Evolutionary conservation across 1,140 invertebrate genomes (phyloP).

Genomic region (Camponotus pennsylvanicus): DNA sequence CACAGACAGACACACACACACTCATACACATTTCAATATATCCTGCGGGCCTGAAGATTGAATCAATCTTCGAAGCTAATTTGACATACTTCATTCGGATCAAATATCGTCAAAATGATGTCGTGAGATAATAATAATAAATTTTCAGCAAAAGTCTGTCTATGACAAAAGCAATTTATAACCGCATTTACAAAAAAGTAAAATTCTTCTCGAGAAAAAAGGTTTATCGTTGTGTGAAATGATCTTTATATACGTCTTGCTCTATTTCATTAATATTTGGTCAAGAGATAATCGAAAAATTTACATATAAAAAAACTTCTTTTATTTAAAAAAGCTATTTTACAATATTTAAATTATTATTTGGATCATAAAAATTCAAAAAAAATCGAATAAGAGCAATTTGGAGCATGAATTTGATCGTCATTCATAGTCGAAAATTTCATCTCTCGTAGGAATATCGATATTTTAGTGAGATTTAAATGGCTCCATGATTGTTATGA

Average conservation of each 20-base stretch:
- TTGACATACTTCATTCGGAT: not conserved
- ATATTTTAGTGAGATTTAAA: slow-evolving; percentile 20
- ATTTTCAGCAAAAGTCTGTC: not conserved
- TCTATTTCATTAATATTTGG: not conserved
- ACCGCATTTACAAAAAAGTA: not conserved
- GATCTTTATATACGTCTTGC: not conserved
- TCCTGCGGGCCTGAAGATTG: not conserved
- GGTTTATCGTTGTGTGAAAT: not conserved
- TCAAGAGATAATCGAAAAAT: not conserved
- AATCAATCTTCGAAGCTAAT: not conserved
- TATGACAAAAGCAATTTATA: not conserved
- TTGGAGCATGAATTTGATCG: not conserved
- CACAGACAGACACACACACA: not conserved
- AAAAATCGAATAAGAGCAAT: not conserved
- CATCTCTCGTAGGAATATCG: not conserved
- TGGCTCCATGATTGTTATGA: slow-evolving; percentile 12
- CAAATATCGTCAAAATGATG: not conserved
- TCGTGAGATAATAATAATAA: not conserved
- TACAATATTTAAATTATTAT: not conserved
- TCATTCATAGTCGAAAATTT: not conserved
- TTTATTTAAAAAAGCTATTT: not conserved
- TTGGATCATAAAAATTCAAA: not conserved
- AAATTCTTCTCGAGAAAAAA: not conserved
- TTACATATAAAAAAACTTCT: not conserved
- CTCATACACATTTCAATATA: not conserved